phyloP scores from a whole-genome alignment of 2,888 invertebrate genomes.

The Petrolisthes manimaculis region DNA sequence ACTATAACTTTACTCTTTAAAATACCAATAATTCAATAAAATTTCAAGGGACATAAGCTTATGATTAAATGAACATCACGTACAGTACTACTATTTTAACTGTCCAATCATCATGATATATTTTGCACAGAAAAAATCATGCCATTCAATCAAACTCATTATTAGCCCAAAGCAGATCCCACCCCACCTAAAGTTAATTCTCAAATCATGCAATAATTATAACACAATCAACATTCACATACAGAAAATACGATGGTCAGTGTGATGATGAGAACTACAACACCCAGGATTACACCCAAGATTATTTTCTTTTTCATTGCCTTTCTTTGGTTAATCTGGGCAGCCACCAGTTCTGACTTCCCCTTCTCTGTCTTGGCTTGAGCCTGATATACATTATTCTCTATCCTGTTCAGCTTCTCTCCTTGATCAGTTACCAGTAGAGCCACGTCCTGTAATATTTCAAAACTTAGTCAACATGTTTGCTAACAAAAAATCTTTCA shows the following conservation, averaged over 20 bases:
- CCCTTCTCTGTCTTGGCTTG: constrained; percentile 40
- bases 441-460: constrained; percentile 35
- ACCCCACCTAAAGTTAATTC: too few relatives aligned
- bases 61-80: too few relatives aligned
- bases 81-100: too few relatives aligned
- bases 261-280: constrained; percentile 32
- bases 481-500: too few relatives aligned
- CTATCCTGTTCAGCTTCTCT: constrained; percentile 35
- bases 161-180: too few relatives aligned
- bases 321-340: constrained; percentile 32
- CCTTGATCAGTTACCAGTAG: constrained; percentile 41
- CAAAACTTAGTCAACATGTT: too few relatives aligned
- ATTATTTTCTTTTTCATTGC: constrained; percentile 52
- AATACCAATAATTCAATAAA: too few relatives aligned
- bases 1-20: too few relatives aligned
- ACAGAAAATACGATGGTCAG: constrained; percentile 47
- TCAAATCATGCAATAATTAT: not conserved
- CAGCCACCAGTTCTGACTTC: constrained; percentile 24
- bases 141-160: too few relatives aligned
- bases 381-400: constrained; percentile 38
- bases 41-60: too few relatives aligned
- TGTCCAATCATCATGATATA: too few relatives aligned
- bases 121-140: too few relatives aligned
- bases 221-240: constrained; percentile 42
- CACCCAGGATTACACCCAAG: constrained; percentile 12